Base-by-base conservation (phyloP, 2,888 invertebrate genomes). In the Eurytoma californica region DNA sequence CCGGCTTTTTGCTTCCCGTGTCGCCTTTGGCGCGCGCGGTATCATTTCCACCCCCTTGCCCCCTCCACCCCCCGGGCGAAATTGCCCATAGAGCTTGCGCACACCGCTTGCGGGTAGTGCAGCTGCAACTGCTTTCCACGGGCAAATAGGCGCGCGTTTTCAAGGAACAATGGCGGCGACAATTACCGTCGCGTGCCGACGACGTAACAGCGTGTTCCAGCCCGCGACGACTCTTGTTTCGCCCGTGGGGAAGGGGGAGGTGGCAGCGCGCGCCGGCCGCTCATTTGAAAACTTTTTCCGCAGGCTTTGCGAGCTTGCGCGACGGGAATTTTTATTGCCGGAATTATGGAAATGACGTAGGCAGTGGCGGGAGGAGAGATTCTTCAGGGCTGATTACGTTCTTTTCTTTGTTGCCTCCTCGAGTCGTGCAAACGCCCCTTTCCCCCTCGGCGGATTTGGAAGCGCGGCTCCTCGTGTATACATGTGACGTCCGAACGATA, bases 401-500 rank as follows among this genome's bases (percentile, higher is more conserved):
- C 49, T 47, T 58, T 9, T 53, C 30, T 74, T 49, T 24, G 13
- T 28, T 53, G 55, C n/a, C n/a, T n/a, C n/a, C n/a, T n/a, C n/a
- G n/a, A n/a, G n/a, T n/a, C n/a, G n/a, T n/a, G n/a, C n/a, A n/a
- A n/a, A n/a, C n/a, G n/a, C n/a, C 28, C 0, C 0, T 14, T 53
- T 13, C n/a, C 57, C 39, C 39, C 4, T 39, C 7, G 39, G 39
- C 39, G 7, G 39, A 20, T 57, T 49, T 18, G 47, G 28, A 9
- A 49, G 74, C 65, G 70, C 66, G 74, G 70, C 74, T 70, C 65
- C 69, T 79, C 28, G 74, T 60, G n/a, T n/a, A n/a, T n/a, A n/a
- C n/a, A 70, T 72, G 7, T 7, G 39, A 61, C 75, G 67, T 79
- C 75, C 72, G 72, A 20, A 61, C 75, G 76, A 80, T 76, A 80